Base-by-base conservation (phyloP, 2,797 vertebrate species). In the Paguma larvata region DNA sequence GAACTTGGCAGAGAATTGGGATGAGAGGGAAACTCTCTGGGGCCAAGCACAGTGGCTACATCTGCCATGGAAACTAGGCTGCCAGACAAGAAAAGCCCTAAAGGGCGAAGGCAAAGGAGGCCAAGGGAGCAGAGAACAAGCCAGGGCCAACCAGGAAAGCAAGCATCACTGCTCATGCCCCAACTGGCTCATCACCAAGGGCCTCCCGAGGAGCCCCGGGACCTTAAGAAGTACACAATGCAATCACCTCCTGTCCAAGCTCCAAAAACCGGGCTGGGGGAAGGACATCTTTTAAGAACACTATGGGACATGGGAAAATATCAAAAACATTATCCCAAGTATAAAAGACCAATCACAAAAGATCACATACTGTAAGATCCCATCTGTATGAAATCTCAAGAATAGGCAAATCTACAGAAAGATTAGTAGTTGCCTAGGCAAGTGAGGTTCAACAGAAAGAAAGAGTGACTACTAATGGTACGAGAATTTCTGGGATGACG, bases 51-150 rank as follows among this genome's bases (percentile, higher is more conserved):
- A 93, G 72, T 79, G n/a, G 34, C 32, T 91, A 63, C 77, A 93
- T 6, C 44, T 78, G 14, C 85, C 95, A 95, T 12, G 38, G 87
- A 94, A 94, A 94, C 68, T n/a, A n/a, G 46, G 84, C 38, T 83
- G 32, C 78, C 75, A 72, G 65, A 95, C 78, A 87, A 94, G n/a
- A 95, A 85, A 95, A 89, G 62, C 53, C 77, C 89, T 88, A 32
- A 95, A 77, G 65, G 65, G 51, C 27, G 73, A 86, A 25, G 14
- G 25, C 62, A 95, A 85, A 95, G 80, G 67, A 46, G 53, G 21
- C 73, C 84, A 80, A 88, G 72, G 85, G 85, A 96, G 25, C 70
- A 85, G 3, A 93, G 46, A 95, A 89, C 19, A 85, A 93, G 46
- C 51, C 23, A 93, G n/a, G 53, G 51, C 38, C 75, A 97, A 53